Evolutionary conservation across 2,113 vertebrate species (phyloP).

Genomic region (Dolichallabes microphthalmus): DNA sequence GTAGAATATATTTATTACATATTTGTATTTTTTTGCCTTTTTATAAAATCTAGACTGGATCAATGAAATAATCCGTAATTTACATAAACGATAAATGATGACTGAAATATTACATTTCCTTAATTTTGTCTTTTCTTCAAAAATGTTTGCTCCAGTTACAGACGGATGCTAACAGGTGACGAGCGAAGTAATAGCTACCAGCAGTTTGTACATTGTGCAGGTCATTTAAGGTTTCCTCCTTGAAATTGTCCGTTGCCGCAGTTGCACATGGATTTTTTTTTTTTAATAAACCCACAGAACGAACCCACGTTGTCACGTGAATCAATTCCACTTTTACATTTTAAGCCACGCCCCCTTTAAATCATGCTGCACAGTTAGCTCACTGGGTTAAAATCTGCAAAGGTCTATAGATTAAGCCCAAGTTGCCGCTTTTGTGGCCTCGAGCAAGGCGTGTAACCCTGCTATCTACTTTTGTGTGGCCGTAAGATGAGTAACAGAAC

Average conservation of each 20-base stretch:
- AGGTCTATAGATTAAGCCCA: too few relatives aligned
- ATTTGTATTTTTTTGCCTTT: neutral
- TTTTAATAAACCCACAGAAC: neutral
- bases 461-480: too few relatives aligned
- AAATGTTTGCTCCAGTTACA: neutral
- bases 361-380: too few relatives aligned
- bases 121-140: neutral
- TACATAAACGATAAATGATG: neutral
- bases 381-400: too few relatives aligned
- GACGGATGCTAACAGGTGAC: neutral
- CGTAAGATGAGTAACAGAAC: too few relatives aligned
- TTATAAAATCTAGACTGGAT: neutral
- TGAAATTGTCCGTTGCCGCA: neutral
- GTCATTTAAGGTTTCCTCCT: neutral
- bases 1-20: neutral
- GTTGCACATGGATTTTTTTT: neutral
- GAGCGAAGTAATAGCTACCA: neutral
- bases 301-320: too few relatives aligned
- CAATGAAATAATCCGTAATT: neutral
- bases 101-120: neutral
- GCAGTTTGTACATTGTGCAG: neutral
- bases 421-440: too few relatives aligned
- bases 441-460: too few relatives aligned
- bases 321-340: neutral
- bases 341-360: neutral